Base-by-base conservation (phyloP, 2,888 invertebrate species). In the Tiphia femorata region DNA sequence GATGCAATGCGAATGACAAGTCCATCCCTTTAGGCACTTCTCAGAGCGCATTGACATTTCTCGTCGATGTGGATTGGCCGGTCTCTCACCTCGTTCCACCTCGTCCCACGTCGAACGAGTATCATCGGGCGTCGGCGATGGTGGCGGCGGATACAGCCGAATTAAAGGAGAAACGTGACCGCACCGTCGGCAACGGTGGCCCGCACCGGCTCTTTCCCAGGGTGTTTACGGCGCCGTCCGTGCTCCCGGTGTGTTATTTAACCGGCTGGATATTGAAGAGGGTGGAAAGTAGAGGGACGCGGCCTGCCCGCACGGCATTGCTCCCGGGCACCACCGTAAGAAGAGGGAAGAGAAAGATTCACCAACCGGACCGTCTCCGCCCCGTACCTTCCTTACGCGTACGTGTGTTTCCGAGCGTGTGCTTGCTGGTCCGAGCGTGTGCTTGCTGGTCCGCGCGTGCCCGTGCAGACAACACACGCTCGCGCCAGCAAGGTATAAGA, bases 151-250 rank as follows among this genome's bases (percentile, higher is more conserved):
- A n/a, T n/a, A 8, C 21, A 16, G 17, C 35, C 41, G 21, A 63
- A 56, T 63, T 65, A 56, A 64, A 58, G 43, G 52, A 33, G 42
- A 53, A 48, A 51, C 59, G 49, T 62, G 49, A 51, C 66, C 42
- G 40, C 57, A 16, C 16, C 50, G 56, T 67, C 52, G 59, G 29
- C 42, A 57, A 49, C 54, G 50, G 42, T 46, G 30, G 29, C 25
- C 14, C 42, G 21, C 27, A 19, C 8, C 33, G 46, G n/a, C 37
- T 52, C 48, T 38, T 61, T 47, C 43, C 43, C 64, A 48, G 47
- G 48, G 50, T 64, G 66, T 62, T 63, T 60, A 35, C 47, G 12
- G 48, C 8, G 30, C 17, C 35, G 33, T 17, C 48, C 38, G 33
- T 8, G 50, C 49, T 43, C 49, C 16, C 52, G 44, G 46, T 48